Base-by-base conservation (phyloP, 2,797 vertebrate genomes). In the Scyliorhinus canicula region DNA sequence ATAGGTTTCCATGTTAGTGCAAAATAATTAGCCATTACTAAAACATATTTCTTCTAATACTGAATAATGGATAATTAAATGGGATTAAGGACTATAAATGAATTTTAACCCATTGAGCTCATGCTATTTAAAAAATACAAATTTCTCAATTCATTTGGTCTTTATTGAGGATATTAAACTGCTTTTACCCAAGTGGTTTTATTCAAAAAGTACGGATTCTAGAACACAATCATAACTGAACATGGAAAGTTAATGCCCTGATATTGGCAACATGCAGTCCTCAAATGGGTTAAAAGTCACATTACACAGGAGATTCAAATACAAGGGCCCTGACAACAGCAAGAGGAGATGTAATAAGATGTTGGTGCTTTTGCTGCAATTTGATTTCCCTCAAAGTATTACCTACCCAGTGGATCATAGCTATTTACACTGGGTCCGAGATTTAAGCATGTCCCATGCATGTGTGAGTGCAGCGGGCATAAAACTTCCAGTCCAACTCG, bases 11-110 rank as follows among this genome's bases (percentile, higher is more conserved):
- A 93, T 94, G 93, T 52, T 71, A 94, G 93, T 94, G 93, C 93
- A 94, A 94, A 90, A 44, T 57, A 57, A 16, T 60, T 55, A 60
- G 50, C 52, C 55, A 35, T 90, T 90, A 90, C 31, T 90, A n/a
- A 60, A 94, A 94, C 93, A 93, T 26, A 47, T 69, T n/a, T 67
- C 47, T 93, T 74, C 93, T 71, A 94, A 94, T 74, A 94, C 93
- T 94, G 93, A 94, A 71, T 26, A 65, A 69, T 31, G 63, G 40
- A 82, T 82, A 47, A 82, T 82, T 82, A 91, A 91, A 44, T 12
- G 8, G 47, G 19, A 21, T 63, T 52, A 94, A 93, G 28, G 67
- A 12, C 47, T 31, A 47, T 6, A n/a, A 94, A 65, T 74, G 40
- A 93, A 67, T 67, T 21, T 52, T 94, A 69, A 71, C 65, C 47